These are phyloP conservation scores for Beris chalybata DNA, from an alignment of 2,888 invertebrate genomes.

Conservation along the genomic window DNA sequence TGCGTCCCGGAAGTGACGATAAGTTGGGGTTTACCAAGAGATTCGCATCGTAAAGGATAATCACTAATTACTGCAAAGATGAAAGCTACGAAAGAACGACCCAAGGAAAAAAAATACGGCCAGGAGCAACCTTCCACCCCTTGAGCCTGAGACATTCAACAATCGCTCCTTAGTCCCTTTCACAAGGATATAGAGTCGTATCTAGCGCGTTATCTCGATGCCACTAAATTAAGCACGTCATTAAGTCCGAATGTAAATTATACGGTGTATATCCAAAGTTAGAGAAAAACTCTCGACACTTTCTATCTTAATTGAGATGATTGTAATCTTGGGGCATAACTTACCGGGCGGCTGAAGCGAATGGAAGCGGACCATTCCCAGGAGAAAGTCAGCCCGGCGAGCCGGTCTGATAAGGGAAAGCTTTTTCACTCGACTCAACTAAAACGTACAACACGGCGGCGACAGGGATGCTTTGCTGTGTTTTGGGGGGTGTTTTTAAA, in stretches of 20 bases:
- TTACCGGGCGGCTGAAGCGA: slow-evolving; percentile 10
- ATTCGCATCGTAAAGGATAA: slow-evolving; percentile 13
- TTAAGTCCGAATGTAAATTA: slow-evolving; percentile 39
- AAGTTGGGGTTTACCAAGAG: slow-evolving; percentile 10
- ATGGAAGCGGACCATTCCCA: slow-evolving; percentile 8
- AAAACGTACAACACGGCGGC: slow-evolving; percentile 5
- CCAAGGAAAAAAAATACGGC: not conserved
- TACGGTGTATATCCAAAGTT: not conserved
- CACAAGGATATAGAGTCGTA: not conserved
- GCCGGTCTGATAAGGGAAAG: slow-evolving; percentile 21
- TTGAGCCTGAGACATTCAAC: not conserved
- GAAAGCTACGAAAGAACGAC: not conserved
- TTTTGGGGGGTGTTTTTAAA: slow-evolving; percentile 28
- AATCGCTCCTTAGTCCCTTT: not conserved
- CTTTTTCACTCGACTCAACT: not conserved
- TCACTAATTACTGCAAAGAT: slow-evolving; percentile 17
- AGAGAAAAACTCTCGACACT: slow-evolving; percentile 34
- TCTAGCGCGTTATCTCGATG: slow-evolving; percentile 37
- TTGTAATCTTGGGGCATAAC: slow-evolving; percentile 32
- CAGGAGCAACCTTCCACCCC: not conserved
- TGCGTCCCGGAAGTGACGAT: slow-evolving; percentile 9
- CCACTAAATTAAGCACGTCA: slow-evolving; percentile 40
- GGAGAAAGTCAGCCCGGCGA: not conserved
- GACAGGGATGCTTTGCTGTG: not conserved
- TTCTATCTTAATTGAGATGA: slow-evolving; percentile 35